Percentiles rank a stretch among this genome's conserved stretches.
These are phyloP conservation scores for Drosophila differens DNA, from an alignment of 2,888 invertebrate species.

Conservation along the genomic window DNA sequence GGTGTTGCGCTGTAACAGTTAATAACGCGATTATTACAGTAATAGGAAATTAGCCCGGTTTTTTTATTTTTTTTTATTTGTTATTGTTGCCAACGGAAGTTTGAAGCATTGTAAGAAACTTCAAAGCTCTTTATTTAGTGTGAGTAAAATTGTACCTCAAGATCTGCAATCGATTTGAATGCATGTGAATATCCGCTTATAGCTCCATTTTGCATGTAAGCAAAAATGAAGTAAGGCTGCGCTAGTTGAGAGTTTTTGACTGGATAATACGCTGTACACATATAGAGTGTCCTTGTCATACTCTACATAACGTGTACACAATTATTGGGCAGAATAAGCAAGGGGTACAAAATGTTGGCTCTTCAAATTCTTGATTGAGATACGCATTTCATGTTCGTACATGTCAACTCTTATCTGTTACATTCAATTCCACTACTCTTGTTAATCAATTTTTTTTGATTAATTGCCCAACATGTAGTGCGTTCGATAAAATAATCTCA, in stretches of 20 bases:
- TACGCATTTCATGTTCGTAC: neutral
- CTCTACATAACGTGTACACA: neutral
- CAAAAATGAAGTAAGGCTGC: neutral
- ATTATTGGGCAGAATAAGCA: neutral
- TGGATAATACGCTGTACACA: neutral
- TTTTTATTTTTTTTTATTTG: constrained; percentile 34
- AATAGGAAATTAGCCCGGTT: constrained; percentile 79
- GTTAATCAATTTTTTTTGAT: neutral
- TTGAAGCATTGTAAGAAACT: constrained; percentile 58
- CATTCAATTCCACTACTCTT: neutral
- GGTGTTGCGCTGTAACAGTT: constrained; percentile 65
- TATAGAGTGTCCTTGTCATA: neutral
- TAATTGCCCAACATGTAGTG: neutral
- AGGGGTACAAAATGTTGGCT: neutral
- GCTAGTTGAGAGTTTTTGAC: neutral
- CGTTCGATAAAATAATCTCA: neutral
- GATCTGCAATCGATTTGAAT: constrained; percentile 58
- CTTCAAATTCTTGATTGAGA: neutral
- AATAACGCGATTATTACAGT: constrained; percentile 70
- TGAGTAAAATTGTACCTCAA: constrained; percentile 46
- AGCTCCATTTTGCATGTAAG: constrained; percentile 10
- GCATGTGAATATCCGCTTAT: constrained; percentile 56
- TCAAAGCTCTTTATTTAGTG: constrained; percentile 42
- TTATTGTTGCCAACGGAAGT: constrained; percentile 50
- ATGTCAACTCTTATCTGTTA: neutral